Evolutionary conservation across 2,888 invertebrate genomes (phyloP).

Genomic region (Aspidiotus rigidus): DNA sequence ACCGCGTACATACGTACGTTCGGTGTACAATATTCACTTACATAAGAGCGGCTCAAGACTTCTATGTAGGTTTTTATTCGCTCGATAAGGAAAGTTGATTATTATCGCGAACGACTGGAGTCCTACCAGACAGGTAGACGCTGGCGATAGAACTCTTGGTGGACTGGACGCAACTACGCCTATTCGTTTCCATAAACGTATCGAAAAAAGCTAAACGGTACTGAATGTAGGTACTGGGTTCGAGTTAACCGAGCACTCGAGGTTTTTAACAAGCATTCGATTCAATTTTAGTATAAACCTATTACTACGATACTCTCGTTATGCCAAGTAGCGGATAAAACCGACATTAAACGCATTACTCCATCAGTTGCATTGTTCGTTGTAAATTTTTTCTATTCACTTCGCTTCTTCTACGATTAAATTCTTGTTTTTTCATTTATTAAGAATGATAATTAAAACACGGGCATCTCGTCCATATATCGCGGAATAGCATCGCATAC

Average conservation of each 20-base stretch:
- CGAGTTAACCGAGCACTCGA: too few relatives aligned
- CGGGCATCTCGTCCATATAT: conserved; percentile 33
- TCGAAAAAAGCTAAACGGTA: conserved; percentile 27
- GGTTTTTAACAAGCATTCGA: conserved; percentile 21
- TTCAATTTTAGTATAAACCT: conserved; percentile 16
- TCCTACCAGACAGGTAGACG: conserved; percentile 14
- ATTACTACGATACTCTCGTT: conserved; percentile 23
- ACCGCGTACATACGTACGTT: too few relatives aligned
- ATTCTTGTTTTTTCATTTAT: conserved; percentile 28
- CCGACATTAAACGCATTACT: conserved; percentile 30
- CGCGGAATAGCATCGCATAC: conserved; percentile 33
- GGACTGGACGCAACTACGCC: conserved; percentile 19
- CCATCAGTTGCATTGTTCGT: conserved; percentile 31
- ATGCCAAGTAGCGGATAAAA: conserved; percentile 2
- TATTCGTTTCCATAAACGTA: conserved; percentile 32
- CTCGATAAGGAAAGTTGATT: neutral
- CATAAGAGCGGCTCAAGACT: too few relatives aligned
- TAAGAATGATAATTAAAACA: conserved; percentile 34
- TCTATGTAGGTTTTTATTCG: too few relatives aligned
- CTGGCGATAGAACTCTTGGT: neutral
- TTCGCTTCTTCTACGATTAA: neutral
- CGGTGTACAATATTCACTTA: too few relatives aligned
- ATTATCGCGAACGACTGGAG: neutral
- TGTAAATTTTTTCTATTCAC: conserved; percentile 20
- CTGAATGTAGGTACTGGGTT: neutral